These are phyloP conservation scores for Amphipyra berbera DNA, from an alignment of 2,888 invertebrate genomes.

Conservation along the genomic window DNA sequence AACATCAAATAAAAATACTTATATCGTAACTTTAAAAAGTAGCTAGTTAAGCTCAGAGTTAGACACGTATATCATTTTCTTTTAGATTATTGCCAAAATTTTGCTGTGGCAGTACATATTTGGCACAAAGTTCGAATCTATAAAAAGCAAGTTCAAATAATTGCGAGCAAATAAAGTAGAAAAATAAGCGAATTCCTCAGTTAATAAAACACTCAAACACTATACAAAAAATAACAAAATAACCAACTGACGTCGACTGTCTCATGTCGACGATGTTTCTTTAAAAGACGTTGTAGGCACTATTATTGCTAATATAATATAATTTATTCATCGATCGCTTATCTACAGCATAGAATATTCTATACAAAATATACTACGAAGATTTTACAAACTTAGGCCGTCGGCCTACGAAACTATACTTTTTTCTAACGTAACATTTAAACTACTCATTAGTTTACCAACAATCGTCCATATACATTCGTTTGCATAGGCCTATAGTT, in stretches of 20 bases:
- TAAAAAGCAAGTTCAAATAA: conserved; percentile 66
- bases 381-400: conserved; percentile 84
- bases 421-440: conserved; percentile 85
- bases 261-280: conserved; percentile 77
- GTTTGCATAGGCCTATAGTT: conserved; percentile 56
- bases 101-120: conserved; percentile 76
- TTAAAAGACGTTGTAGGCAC: conserved; percentile 88
- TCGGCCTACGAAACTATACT: conserved; percentile 79
- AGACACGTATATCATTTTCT: conserved; percentile 65
- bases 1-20: conserved; percentile 58
- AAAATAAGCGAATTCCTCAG: conserved; percentile 69
- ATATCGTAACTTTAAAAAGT: conserved; percentile 60
- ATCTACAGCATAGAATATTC: conserved; percentile 87
- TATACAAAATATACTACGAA: conserved; percentile 89
- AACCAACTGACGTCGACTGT: conserved; percentile 76
- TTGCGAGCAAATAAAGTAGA: conserved; percentile 64
- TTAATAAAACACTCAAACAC: conserved; percentile 84
- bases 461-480: conserved; percentile 66
- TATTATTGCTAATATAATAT: conserved; percentile 89
- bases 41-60: conserved; percentile 75
- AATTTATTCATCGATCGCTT: conserved; percentile 81
- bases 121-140: conserved; percentile 79
- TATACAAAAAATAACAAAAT: conserved; percentile 83
- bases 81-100: conserved; percentile 74
- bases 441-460: conserved; percentile 78